Conservation (phyloP, 1,140 invertebrate genomes). For the Diploscapter pachys region DNA sequence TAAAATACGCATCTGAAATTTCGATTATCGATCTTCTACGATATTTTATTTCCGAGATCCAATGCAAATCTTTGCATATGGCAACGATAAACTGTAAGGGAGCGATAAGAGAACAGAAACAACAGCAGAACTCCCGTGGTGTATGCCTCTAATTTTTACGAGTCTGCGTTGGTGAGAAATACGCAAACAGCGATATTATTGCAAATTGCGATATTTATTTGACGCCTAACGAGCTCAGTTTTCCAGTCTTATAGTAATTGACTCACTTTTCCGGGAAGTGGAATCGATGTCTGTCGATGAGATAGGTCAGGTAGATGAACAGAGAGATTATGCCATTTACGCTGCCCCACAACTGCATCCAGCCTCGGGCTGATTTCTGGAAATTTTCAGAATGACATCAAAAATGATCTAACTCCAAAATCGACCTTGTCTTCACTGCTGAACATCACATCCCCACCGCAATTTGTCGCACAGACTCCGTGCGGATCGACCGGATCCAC, state of each 20-base stretch:
- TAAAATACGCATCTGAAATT: slow-evolving; percentile 79
- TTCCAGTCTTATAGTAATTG: not conserved
- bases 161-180: too few relatives aligned
- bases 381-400: slow-evolving; percentile 3
- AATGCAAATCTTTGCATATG: too few relatives aligned
- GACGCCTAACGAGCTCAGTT: too few relatives aligned
- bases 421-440: slow-evolving; percentile 21
- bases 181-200: too few relatives aligned
- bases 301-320: slow-evolving; percentile 72
- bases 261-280: slow-evolving; percentile 68
- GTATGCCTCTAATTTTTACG: too few relatives aligned
- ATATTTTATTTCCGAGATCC: too few relatives aligned
- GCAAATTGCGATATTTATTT: too few relatives aligned
- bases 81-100: too few relatives aligned
- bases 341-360: slow-evolving; percentile 45
- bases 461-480: slow-evolving; percentile 47
- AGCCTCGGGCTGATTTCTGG: slow-evolving; percentile 40
- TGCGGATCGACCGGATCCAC: slow-evolving; percentile 48
- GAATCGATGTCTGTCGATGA: slow-evolving; percentile 77
- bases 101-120: too few relatives aligned
- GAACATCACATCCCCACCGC: slow-evolving; percentile 50
- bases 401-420: not conserved
- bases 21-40: slow-evolving; percentile 40
- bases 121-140: too few relatives aligned
- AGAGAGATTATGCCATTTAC: slow-evolving; percentile 66